Percentiles rank a stretch among this genome's conserved stretches.
These are phyloP conservation scores for Brachyopa scutellaris DNA, from an alignment of 2,888 invertebrate genomes.

Conservation along the genomic window DNA sequence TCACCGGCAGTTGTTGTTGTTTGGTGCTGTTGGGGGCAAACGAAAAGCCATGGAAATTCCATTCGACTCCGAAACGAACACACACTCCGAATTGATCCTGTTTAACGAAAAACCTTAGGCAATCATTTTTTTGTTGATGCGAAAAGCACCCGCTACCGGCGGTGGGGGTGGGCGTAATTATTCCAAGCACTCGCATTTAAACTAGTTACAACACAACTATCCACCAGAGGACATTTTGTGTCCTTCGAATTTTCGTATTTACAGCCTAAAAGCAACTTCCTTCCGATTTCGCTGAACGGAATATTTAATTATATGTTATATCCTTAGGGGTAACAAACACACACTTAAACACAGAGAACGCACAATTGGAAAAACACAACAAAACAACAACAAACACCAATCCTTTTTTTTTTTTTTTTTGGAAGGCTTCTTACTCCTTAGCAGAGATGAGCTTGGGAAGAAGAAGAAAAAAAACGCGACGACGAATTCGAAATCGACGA, in stretches of 20 bases:
- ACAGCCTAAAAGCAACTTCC: neutral
- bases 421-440: constrained; percentile 8
- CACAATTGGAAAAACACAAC: neutral
- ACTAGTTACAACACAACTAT: constrained; percentile 46
- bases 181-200: constrained; percentile 43
- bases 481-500: constrained; percentile 51
- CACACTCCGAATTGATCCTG: constrained; percentile 26
- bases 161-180: constrained; percentile 10
- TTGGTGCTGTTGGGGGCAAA: too few species aligned
- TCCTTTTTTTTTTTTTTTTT: constrained; percentile 1
- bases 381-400: constrained; percentile 14
- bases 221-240: constrained; percentile 36
- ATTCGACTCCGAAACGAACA: constrained; percentile 7
- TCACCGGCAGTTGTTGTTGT: neutral
- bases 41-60: too few species aligned
- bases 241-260: constrained; percentile 27
- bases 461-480: constrained; percentile 39
- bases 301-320: constrained; percentile 36
- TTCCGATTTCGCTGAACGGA: neutral
- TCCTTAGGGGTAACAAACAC: constrained; percentile 9
- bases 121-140: constrained; percentile 45
- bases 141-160: neutral
- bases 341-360: neutral
- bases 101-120: constrained; percentile 10
- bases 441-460: constrained; percentile 9